These are phyloP conservation scores for Fissipunctia ypsillon DNA, from an alignment of 2,888 invertebrate genomes.

Conservation along the genomic window DNA sequence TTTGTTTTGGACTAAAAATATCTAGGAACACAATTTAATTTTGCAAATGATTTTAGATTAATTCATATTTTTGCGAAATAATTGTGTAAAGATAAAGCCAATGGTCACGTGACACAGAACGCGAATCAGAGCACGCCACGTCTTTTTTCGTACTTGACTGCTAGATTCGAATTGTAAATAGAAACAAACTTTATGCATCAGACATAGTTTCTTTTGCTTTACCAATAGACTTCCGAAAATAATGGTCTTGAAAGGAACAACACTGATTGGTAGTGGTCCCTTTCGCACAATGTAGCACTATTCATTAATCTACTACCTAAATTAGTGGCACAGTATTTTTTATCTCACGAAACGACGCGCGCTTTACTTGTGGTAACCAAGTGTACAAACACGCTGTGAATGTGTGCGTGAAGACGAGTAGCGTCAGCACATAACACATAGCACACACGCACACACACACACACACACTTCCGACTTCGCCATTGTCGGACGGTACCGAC, in stretches of 20 bases:
- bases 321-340: background rate
- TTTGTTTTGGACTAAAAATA: background rate
- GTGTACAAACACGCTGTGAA: too few relatives aligned
- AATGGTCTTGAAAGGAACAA: conserved; percentile 3
- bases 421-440: too few relatives aligned
- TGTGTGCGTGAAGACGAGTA: too few relatives aligned
- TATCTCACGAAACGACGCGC: too few relatives aligned
- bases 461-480: too few relatives aligned
- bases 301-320: background rate
- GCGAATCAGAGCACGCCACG: background rate
- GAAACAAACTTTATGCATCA: background rate
- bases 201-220: conserved; percentile 6
- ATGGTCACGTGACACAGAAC: background rate
- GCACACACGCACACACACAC: too few relatives aligned
- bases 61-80: conserved; percentile 3
- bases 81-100: background rate
- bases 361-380: too few relatives aligned
- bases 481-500: too few relatives aligned
- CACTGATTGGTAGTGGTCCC: background rate
- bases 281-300: background rate
- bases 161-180: background rate
- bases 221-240: background rate
- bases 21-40: background rate
- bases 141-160: background rate
- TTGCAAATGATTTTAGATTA: background rate